Evolutionary conservation across 2,797 vertebrate species (phyloP).

Genomic region (Rhinichthys osculus): DNA sequence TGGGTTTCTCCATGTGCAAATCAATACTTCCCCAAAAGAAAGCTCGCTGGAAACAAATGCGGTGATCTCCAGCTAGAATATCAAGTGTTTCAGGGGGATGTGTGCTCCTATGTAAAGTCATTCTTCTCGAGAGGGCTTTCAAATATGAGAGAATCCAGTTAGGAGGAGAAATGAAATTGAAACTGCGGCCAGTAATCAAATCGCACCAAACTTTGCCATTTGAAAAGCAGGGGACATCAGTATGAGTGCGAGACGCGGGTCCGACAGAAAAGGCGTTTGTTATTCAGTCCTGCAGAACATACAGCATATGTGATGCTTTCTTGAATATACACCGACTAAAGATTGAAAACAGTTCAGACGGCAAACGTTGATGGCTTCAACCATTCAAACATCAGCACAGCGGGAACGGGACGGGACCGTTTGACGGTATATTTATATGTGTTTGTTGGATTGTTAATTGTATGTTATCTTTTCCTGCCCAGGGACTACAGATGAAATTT

Average conservation of each 20-base stretch:
- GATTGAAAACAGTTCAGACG: background rate
- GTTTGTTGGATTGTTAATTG: no score
- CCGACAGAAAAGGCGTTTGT: background rate
- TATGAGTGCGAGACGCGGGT: background rate
- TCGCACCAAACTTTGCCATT: background rate
- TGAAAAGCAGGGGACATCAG: constrained; percentile 28
- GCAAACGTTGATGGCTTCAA: background rate
- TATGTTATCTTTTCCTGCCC: no score
- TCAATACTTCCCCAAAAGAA: constrained; percentile 57
- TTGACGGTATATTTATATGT: no score
- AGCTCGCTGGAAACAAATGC: constrained; percentile 52
- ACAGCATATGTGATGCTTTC: background rate
- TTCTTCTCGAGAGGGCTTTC: constrained; percentile 34
- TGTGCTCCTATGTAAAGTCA: constrained; percentile 20
- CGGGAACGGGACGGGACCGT: no score
- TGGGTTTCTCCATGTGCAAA: constrained; percentile 37
- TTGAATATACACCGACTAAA: background rate
- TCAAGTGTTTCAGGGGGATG: constrained; percentile 46
- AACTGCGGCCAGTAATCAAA: constrained; percentile 41
- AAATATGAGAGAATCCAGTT: constrained; percentile 43
- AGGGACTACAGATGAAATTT: no score
- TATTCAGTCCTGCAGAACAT: background rate
- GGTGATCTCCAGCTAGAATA: constrained; percentile 39
- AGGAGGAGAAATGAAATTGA: constrained; percentile 46
- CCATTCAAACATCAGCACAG: background rate